These are phyloP conservation scores for Phyllopteryx taeniolatus DNA, from an alignment of 2,113 vertebrate species.

Conservation along the genomic window DNA sequence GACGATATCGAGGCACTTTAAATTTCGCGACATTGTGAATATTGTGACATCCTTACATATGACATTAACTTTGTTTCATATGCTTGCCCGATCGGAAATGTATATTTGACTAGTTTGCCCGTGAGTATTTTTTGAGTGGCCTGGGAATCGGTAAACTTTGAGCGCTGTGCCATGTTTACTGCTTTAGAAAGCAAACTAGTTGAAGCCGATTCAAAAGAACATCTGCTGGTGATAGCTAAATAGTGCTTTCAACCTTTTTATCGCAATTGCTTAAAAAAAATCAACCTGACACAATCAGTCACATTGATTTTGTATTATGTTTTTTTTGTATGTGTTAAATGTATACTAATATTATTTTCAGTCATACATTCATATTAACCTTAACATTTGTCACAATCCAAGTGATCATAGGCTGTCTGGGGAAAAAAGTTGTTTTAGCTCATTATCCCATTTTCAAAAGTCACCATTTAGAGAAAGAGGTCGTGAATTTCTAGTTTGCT, in stretches of 20 bases:
- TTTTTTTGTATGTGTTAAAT: background rate
- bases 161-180: background rate
- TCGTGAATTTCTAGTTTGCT: slow-evolving; percentile 28
- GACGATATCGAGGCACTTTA: too few relatives aligned
- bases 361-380: slow-evolving; percentile 4
- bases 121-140: too few relatives aligned
- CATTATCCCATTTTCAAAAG: slow-evolving; percentile 8
- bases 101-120: too few relatives aligned
- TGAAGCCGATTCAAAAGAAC: background rate
- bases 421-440: slow-evolving; percentile 3
- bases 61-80: too few relatives aligned
- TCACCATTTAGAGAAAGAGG: slow-evolving; percentile 12
- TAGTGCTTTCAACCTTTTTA: background rate
- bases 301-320: too few relatives aligned
- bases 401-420: background rate
- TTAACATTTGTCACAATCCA: slow-evolving; percentile 5
- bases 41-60: too few relatives aligned
- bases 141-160: too few relatives aligned
- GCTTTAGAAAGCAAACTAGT: background rate
- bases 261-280: background rate
- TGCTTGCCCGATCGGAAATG: too few relatives aligned
- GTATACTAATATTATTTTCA: background rate
- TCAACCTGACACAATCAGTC: background rate
- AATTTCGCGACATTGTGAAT: too few relatives aligned
- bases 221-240: background rate